phyloP scores from a whole-genome alignment of 2,797 vertebrate genomes.

The Pipistrellus nathusii region DNA sequence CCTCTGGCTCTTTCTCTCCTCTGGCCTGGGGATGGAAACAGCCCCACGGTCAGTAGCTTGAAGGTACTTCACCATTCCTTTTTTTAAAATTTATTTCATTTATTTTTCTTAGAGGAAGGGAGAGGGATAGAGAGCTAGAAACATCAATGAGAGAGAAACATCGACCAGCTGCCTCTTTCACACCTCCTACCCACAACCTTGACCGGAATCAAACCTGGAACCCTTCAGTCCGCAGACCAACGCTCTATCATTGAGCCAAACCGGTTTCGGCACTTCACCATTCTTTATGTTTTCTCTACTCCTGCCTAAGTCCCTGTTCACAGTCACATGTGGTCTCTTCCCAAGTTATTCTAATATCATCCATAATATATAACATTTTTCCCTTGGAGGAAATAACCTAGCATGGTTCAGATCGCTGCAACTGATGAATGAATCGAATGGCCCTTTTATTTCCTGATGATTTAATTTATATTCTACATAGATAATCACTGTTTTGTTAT shows the following conservation, averaged over 20 bases:
- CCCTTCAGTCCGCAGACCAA: too few species aligned
- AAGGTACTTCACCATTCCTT: not conserved
- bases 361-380: not conserved
- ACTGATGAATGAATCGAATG: not conserved
- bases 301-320: not conserved
- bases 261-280: not conserved
- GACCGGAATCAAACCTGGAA: too few species aligned
- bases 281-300: too few species aligned
- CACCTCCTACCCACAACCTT: too few species aligned
- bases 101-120: too few species aligned
- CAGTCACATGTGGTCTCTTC: too few species aligned
- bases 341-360: not conserved
- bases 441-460: not conserved
- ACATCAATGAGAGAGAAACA: too few species aligned
- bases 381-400: not conserved
- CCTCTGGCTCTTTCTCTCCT: not conserved
- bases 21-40: not conserved
- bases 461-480: not conserved
- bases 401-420: not conserved
- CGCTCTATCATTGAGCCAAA: too few species aligned
- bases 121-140: too few species aligned
- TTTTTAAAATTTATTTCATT: too few species aligned
- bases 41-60: too few species aligned
- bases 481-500: not conserved
- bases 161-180: too few species aligned